phyloP scores from a whole-genome alignment of 1,140 invertebrate species.

The Pogonomyrmex californicus region DNA sequence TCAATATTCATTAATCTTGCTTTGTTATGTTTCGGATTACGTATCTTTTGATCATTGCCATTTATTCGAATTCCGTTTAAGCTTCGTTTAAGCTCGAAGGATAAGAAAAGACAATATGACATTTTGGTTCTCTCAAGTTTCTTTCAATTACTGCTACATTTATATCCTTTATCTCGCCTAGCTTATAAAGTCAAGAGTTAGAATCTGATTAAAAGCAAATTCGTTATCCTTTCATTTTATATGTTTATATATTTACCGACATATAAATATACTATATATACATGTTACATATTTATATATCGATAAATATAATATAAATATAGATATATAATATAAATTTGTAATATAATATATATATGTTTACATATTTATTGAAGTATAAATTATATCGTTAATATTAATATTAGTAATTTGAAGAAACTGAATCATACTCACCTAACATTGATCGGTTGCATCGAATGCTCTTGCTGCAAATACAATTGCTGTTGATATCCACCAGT shows the following conservation, averaged over 20 bases:
- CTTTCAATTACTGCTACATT: background rate
- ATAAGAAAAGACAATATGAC: constrained; percentile 3
- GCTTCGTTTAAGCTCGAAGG: constrained; percentile 1
- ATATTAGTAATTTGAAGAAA: background rate
- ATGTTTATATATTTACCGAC: background rate
- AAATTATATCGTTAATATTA: constrained; percentile 5
- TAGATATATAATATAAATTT: background rate
- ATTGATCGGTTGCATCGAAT: constrained; percentile 85
- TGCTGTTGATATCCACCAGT: constrained; percentile 91
- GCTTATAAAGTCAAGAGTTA: background rate
- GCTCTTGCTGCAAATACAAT: constrained; percentile 88
- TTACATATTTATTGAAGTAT: background rate
- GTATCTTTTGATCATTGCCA: constrained; percentile 65
- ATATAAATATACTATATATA: too few species aligned
- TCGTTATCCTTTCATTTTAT: background rate
- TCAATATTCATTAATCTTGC: constrained; percentile 72
- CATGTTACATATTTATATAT: too few species aligned
- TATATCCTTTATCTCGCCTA: background rate
- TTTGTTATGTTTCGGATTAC: constrained; percentile 68
- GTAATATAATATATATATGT: background rate
- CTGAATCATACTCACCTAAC: constrained; percentile 81
- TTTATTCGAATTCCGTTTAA: constrained; percentile 51
- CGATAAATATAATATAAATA: background rate
- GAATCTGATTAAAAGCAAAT: background rate
- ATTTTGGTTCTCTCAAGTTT: constrained; percentile 13